Percentiles rank a stretch among this genome's conserved stretches.
These are phyloP conservation scores for Plumapathes pennacea DNA, from an alignment of 92 coral and sea anemone species.

Conservation along the genomic window DNA sequence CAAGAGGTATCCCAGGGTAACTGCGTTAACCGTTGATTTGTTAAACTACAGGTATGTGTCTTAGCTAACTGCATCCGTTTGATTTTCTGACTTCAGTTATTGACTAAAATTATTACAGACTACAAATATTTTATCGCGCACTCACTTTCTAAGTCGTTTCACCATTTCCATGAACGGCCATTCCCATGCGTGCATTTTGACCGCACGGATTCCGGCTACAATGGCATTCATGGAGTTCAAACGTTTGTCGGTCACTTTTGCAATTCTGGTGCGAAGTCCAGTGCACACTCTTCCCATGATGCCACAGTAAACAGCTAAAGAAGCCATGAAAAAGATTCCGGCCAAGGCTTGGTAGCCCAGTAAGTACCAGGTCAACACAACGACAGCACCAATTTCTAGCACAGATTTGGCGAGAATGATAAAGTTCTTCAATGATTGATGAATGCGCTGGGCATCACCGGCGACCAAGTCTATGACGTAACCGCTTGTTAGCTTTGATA, in stretches of 20 bases:
- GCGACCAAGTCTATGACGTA: conserved; percentile 36
- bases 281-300: conserved; percentile 63
- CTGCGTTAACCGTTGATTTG: too few relatives aligned
- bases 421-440: conserved; percentile 31
- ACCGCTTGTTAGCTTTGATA: conserved; percentile 23
- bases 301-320: conserved; percentile 51
- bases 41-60: too few relatives aligned
- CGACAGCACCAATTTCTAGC: conserved; percentile 47
- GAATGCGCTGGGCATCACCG: conserved; percentile 52
- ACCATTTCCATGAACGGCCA: conserved; percentile 41
- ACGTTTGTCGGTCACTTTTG: conserved; percentile 38
- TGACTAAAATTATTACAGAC: too few relatives aligned
- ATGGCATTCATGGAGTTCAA: conserved; percentile 39
- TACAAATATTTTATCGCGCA: too few relatives aligned
- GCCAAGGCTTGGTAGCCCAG: conserved; percentile 57
- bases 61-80: too few relatives aligned
- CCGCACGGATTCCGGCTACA: conserved; percentile 40
- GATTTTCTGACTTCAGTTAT: too few relatives aligned
- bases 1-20: too few relatives aligned
- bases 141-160: conserved; percentile 29
- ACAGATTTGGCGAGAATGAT: conserved; percentile 44
- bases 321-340: conserved; percentile 49
- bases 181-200: conserved; percentile 72
- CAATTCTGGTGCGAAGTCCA: conserved; percentile 34
- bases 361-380: conserved; percentile 62